Evolutionary conservation across 1,140 invertebrate species (phyloP), one percentile per base, ranked within the genome.

Genomic region (Caenorhabditis brenneri): DNA sequence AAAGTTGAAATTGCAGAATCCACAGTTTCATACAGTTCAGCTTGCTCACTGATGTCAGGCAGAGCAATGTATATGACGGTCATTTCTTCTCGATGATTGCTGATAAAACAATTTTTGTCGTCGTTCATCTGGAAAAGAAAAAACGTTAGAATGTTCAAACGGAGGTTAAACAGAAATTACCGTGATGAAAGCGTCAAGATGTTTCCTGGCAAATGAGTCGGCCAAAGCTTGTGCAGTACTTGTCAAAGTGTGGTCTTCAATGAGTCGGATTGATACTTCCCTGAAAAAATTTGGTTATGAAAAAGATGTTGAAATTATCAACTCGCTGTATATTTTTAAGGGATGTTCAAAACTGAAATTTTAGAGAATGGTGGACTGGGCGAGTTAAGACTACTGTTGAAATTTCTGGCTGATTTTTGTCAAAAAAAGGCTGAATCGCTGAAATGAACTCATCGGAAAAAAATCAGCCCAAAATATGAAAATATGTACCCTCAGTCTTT

Each of bases 71-170:
- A 83, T 48, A 83, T 83, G n/a, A 83, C 48, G 3, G 82, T 53
- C 82, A 83, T 83, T 58, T 83, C 82, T 10, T 83, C 82, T 31
- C 82, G 49, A 22, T 83, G 49, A 39, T 83, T 83, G 46, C 81
- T 83, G 36, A 48, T 29, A 24, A 39, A n/a, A 24, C 33, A 74
- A 9, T 74, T 65, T 49, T 79, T 80, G 15, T 80, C 79, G 22
- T 80, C 79, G 46, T n/a, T 55, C 48, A 53, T 51, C 79, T 80
- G 46, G 24, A 80, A 80, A 16, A 29, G 7, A 79, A 46, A 78
- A 78, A 48, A 12, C 12, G 22, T 10, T 78, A 39, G 10, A 10
- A 36, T 78, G 9, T n/a, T n/a, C n/a, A n/a, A n/a, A n/a, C n/a
- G n/a, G n/a, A n/a, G n/a, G n/a, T 78, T 27, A 22, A 42, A 12